Evolutionary conservation across 2,888 invertebrate species (phyloP), one percentile per base, ranked within the genome.

Genomic region (Opisthograptis luteolata): DNA sequence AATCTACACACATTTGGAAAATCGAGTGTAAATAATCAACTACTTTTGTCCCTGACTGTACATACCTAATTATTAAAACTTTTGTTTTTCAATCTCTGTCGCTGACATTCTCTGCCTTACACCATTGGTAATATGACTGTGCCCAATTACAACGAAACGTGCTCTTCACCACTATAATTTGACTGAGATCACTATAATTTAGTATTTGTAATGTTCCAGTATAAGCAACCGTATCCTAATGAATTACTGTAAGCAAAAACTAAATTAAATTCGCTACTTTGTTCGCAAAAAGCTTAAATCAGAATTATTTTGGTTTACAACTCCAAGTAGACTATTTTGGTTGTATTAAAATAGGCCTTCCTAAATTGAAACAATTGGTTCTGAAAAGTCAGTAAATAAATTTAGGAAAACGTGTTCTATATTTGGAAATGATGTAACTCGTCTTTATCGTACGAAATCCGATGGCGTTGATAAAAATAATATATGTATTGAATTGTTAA

Each of bases 131-230:
- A 72, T 77, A 62, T 70, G 68, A 64, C 73, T 67, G 68, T 60
- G 68, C 68, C 79, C 83, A 85, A 86, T 84, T 85, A 84, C 77
- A 80, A n/a, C 62, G 65, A 77, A 80, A 77, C 70, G 73, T 75
- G 73, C 70, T 71, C 74, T 78, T 68, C 75, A 68, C 65, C 58
- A 68, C 67, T 68, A 66, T 81, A 84, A 84, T 84, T 84, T 76
- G 79, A 68, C 64, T 71, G 69, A 78, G 81, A 84, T 84, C 79
- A 81, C 78, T 62, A 76, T 83, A 79, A 84, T 86, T 84, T 84
- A 46, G 70, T 76, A 70, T 81, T 73, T 73, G 76, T 81, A 81
- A 79, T 80, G 80, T 74, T 70, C 71, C 73, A 76, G 79, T 74
- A 76, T 70, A 62, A 64, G 73, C 64, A 74, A 73, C 69, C 70